Base-by-base conservation (phyloP, 2,113 vertebrate species). In the Notechis scutatus region DNA sequence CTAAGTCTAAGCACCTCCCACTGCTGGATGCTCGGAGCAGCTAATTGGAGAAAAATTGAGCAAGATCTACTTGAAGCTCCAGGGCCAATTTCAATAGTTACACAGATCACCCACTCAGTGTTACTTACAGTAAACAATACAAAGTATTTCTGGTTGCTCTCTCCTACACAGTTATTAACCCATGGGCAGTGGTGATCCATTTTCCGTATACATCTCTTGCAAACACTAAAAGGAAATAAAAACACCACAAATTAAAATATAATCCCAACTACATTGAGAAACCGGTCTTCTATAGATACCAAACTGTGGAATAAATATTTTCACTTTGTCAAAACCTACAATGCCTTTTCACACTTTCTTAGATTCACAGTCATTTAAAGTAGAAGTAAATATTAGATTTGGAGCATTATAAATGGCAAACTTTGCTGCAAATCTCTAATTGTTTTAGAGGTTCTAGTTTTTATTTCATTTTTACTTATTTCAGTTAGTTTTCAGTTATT, bases 131-230 rank as follows among this genome's bases (percentile, higher is more conserved):
- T 99, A 98, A 99, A 99, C 94, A 99, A 98, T 95, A 99, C 99
- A 97, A 99, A 99, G 98, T 99, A 99, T 96, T 99, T 99, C 98
- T 99, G 99, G 98, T 99, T 99, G 97, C 97, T 99, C 96, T 99
- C 99, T 93, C 99, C 99, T 1, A 99, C 99, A 91, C 99, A 99
- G 98, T 99, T 99, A 95, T 99, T 99, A 96, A 99, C 99, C 99
- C 99, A 99, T 0, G 99, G 99, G 96, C 99, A 99, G 97, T 99
- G 99, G 97, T 99, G 99, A 97, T 99, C 99, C 99, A 99, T 99
- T 98, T 99, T 99, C 92, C 98, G 98, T 96, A 99, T 99, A 97
- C 99, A 99, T 95, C 99, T 98, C 96, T 99, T 99, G 95, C 99
- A 99, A 92, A 99, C 99, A 95, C 99, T 99, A 97, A 85, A 92